Conservation (phyloP, 2,797 vertebrate genomes). For the Pterois miles region DNA sequence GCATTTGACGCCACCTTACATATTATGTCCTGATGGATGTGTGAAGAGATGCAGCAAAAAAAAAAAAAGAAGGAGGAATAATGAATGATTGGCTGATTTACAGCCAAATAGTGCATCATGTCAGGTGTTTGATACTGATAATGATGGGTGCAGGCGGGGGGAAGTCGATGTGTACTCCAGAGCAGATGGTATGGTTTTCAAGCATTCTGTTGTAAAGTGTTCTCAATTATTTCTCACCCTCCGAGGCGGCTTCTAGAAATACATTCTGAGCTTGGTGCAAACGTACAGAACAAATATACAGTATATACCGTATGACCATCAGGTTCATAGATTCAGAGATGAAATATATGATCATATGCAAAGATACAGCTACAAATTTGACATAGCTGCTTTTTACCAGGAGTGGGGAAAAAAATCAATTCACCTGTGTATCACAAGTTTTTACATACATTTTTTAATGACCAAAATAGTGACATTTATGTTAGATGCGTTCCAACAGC, state of each 20-base stretch:
- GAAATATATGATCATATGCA: background rate
- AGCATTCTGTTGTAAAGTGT: background rate
- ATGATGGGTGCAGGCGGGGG: slow-evolving; percentile 30
- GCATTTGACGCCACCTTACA: slow-evolving; percentile 33
- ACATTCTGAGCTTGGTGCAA: background rate
- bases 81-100: slow-evolving; percentile 44
- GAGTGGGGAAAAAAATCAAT: background rate
- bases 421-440: no score
- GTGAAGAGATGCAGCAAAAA: background rate
- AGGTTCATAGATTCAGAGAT: background rate
- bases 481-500: no score
- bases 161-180: background rate
- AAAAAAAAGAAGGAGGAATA: background rate
- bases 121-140: slow-evolving; percentile 62
- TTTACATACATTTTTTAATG: no score
- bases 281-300: background rate
- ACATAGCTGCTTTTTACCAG: background rate
- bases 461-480: no score
- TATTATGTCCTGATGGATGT: slow-evolving; percentile 34
- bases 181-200: background rate
- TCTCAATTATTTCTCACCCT: background rate
- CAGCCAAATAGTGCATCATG: slow-evolving; percentile 33
- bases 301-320: background rate
- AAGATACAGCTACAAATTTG: background rate
- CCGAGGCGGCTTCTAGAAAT: background rate